phyloP scores from a whole-genome alignment of 2,888 invertebrate genomes.

The Lithophane socia region DNA sequence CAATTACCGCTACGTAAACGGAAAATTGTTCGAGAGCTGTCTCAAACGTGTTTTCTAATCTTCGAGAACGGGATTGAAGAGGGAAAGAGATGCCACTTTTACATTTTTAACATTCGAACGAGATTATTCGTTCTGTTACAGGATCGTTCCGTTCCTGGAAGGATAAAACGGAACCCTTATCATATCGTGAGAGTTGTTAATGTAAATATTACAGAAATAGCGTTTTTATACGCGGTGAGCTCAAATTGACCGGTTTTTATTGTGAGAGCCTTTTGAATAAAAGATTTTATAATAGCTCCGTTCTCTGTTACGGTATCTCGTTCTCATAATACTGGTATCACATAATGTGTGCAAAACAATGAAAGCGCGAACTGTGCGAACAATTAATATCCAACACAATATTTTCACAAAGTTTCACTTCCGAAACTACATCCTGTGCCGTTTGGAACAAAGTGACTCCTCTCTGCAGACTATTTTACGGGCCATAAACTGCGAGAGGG shows the following conservation, averaged over 20 bases:
- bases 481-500: slow-evolving; percentile 77
- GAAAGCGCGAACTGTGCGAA: slow-evolving; percentile 74
- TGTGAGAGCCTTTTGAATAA: slow-evolving; percentile 68
- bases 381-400: slow-evolving; percentile 85
- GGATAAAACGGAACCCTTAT: slow-evolving; percentile 69
- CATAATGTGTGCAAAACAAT: slow-evolving; percentile 73
- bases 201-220: slow-evolving; percentile 72
- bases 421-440: slow-evolving; percentile 79
- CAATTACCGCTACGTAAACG: slow-evolving; percentile 89
- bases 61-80: slow-evolving; percentile 77
- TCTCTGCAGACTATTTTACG: slow-evolving; percentile 83
- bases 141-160: slow-evolving; percentile 67
- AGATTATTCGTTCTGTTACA: slow-evolving; percentile 71
- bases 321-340: slow-evolving; percentile 68
- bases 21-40: slow-evolving; percentile 87
- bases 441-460: slow-evolving; percentile 81
- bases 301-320: slow-evolving; percentile 62
- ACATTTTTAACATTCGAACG: slow-evolving; percentile 76
- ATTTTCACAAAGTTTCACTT: slow-evolving; percentile 85
- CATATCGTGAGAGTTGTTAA: slow-evolving; percentile 62
- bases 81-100: slow-evolving; percentile 75
- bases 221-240: slow-evolving; percentile 66
- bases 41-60: slow-evolving; percentile 88
- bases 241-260: slow-evolving; percentile 70
- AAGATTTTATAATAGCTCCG: slow-evolving; percentile 69